Evolutionary conservation across 2,888 invertebrate genomes (phyloP), one percentile per base, ranked within the genome.

Genomic region (Luffia ferchaultella): DNA sequence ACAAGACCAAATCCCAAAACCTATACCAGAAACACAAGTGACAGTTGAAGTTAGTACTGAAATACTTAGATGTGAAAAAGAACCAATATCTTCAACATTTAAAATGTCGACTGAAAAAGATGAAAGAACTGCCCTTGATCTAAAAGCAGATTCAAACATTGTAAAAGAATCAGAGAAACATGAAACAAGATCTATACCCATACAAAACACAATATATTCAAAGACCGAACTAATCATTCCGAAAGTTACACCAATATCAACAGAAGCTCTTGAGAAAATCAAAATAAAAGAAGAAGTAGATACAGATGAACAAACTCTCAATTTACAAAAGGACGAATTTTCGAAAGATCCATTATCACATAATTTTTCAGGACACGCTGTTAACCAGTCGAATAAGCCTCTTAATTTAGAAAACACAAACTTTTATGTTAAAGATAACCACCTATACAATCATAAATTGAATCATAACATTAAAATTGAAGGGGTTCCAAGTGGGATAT

Each of bases 141-240:
- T 83, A 3, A 84, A 84, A 70, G 73, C 78, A 49, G 84, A 83
- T 57, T 51, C 63, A 45, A 43, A 19, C 18, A 46, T 3, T n/a
- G 17, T 20, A 16, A 43, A 17, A n/a, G 65, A 60, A 52, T 52
- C 60, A 47, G 83, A 83, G 48, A 70, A 59, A 56, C 54, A 65
- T 54, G 79, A 78, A 54, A 59, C 67, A 20, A 68, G 76, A 62
- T 63, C 73, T 20, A 63, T 68, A 40, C 53, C 67, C 53, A 60
- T 71, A 48, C 67, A 64, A 54, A 66, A 62, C 60, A 55, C 67
- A 52, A 64, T 76, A 57, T 83, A 73, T 64, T 75, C 86, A 53
- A 88, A 88, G 78, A 86, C 88, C 42, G 88, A 88, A 69, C 76
- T 88, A 54, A 87, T 87, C 55, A 87, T 88, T 62, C 88, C 88